Conservation (phyloP, 2,113 vertebrate genomes). For the Gadus chalcogrammus region DNA sequence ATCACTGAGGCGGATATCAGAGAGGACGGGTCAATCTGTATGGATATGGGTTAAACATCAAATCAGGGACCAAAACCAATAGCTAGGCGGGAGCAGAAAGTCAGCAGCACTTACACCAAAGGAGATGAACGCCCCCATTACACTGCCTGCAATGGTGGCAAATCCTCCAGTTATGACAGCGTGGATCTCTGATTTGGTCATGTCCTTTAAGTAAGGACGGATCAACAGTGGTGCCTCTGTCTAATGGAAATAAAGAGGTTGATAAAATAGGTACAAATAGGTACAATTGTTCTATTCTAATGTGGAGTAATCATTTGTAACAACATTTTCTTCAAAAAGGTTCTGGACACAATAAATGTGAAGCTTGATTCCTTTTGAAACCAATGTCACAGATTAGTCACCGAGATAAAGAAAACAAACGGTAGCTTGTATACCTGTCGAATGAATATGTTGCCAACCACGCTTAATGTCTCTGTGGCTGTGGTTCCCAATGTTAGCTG, state of each 20-base stretch:
- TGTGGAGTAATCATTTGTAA: neutral
- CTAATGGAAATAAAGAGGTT: slow-evolving; percentile 57
- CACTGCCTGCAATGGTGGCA: slow-evolving; percentile 91
- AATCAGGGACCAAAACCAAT: neutral
- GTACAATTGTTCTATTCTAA: neutral
- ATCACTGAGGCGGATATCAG: slow-evolving; percentile 93
- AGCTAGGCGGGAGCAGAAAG: neutral
- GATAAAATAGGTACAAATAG: neutral
- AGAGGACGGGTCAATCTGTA: slow-evolving; percentile 84
- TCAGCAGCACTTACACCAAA: slow-evolving; percentile 81
- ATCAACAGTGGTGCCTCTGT: slow-evolving; percentile 89
- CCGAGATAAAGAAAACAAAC: neutral
- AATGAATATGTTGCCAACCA: slow-evolving; percentile 95
- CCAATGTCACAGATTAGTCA: too few species aligned
- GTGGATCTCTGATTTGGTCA: slow-evolving; percentile 92
- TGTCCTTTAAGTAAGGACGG: slow-evolving; percentile 83
- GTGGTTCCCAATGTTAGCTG: slow-evolving; percentile 90
- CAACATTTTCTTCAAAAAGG: neutral
- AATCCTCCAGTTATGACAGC: slow-evolving; percentile 92
- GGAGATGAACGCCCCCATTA: slow-evolving; percentile 92
- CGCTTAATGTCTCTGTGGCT: slow-evolving; percentile 87
- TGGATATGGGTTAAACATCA: neutral
- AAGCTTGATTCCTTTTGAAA: too few species aligned
- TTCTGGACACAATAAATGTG: too few species aligned
- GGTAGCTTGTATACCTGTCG: slow-evolving; percentile 80